These are phyloP conservation scores for Lethocerus indicus DNA, from an alignment of 1,140 invertebrate genomes.

Conservation along the genomic window DNA sequence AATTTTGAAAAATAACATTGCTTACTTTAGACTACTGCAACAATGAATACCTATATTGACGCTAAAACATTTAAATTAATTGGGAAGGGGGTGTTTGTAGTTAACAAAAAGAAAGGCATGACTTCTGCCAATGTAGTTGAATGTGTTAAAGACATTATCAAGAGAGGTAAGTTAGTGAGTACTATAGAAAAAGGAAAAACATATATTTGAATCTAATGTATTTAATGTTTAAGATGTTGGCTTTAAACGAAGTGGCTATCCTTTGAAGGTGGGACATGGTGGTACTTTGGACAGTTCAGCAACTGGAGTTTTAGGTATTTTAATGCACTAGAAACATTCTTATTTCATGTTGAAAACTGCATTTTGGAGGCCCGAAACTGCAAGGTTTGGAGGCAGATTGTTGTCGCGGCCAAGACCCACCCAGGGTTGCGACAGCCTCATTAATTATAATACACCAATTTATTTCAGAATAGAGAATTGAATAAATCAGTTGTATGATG, in stretches of 20 bases:
- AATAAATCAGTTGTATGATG: no score
- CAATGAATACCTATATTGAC: no score
- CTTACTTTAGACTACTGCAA: no score
- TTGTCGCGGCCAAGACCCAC: no score
- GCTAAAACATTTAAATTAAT: background rate
- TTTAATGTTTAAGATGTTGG: background rate
- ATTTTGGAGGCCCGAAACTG: no score
- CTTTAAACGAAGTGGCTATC: background rate
- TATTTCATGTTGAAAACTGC: no score
- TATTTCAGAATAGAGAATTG: background rate
- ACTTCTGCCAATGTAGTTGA: constrained; percentile 3
- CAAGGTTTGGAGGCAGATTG: no score
- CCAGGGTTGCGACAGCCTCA: no score
- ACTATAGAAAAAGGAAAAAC: background rate
- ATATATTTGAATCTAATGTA: background rate
- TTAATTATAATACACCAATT: background rate
- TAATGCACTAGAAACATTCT: no score
- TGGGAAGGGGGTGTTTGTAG: background rate
- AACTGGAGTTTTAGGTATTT: constrained; percentile 17
- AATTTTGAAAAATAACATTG: no score
- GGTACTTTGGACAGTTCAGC: constrained; percentile 18
- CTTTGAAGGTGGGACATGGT: constrained; percentile 18
- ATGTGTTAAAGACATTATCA: background rate
- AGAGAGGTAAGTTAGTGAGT: background rate
- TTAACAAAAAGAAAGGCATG: background rate